Evolutionary conservation across 2,113 vertebrate species (phyloP), one percentile per base, ranked within the genome.

Genomic region (Acinonyx jubatus): DNA sequence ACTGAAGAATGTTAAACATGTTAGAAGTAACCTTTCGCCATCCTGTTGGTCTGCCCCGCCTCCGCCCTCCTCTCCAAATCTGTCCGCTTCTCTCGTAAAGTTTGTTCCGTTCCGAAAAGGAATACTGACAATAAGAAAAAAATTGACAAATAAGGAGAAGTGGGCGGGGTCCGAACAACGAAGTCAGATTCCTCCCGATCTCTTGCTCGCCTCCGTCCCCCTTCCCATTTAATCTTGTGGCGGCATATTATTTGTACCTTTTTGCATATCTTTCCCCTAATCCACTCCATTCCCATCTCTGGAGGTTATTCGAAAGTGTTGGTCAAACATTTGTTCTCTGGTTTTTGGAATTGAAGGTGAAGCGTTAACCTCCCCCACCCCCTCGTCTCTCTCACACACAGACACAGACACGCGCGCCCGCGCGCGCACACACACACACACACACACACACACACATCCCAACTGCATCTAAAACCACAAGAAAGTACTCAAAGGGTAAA

Each of bases 401-500:
- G 45, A 45, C 45, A 45, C 45, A 45, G 45, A 45, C 45, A 8
- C 7, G 1, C 45, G 45, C 41, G 7, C 41, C 41, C 38, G 41
- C 41, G 41, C 41, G 5, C 23, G 0, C 21, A 1, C 14, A 15
- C 68, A 0, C n/a, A n/a, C n/a, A n/a, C n/a, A n/a, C n/a, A n/a
- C n/a, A n/a, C 68, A 1, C 41, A 3, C 69, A 23, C 45, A 13
- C 50, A 65, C 48, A 69, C 78, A 81, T 10, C 27, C 38, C 93
- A 83, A 85, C 71, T 71, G 85, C 55, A 89, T 88, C 76, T 96
- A 63, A 91, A 95, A 89, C 66, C 78, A 66, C 65, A 74, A 92
- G 66, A 79, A 97, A 97, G 94, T 96, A 87, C 79, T 96, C 84
- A 76, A 66, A 89, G 83, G 82, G 94, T 92, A 91, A 96, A 74